A percentile compares a stretch with the other conserved stretches of the same genome.
These are phyloP conservation scores for Natrix natrix DNA, from an alignment of 2,797 vertebrate species.

Conservation along the genomic window DNA sequence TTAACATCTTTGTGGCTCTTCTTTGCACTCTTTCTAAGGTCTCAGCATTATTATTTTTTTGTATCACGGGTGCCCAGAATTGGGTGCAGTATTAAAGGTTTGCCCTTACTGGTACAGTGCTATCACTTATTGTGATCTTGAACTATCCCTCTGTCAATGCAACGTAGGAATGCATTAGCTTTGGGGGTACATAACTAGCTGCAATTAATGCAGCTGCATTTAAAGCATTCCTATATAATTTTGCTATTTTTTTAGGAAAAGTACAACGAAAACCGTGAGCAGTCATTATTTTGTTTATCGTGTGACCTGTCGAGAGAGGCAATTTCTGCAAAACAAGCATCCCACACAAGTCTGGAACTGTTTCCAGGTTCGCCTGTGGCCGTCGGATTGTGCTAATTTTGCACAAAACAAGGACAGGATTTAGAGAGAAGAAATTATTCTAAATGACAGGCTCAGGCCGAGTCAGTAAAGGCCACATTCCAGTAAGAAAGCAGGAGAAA, in stretches of 20 bases:
- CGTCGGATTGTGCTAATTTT: conserved; percentile 90
- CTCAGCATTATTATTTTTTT: not conserved
- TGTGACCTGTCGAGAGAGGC: not conserved
- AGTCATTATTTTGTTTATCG: not conserved
- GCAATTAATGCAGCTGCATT: conserved; percentile 34
- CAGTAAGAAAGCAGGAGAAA: conserved; percentile 74
- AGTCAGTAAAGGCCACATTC: conserved; percentile 80
- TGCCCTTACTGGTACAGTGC: too few relatives aligned
- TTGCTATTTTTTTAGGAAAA: not conserved
- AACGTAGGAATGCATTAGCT: not conserved
- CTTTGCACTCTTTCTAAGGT: not conserved
- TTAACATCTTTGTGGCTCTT: not conserved
- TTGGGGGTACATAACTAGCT: not conserved
- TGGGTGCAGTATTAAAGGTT: not conserved
- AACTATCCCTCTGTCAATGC: not conserved
- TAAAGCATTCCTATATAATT: not conserved
- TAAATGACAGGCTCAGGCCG: conserved; percentile 86
- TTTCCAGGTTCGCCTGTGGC: conserved; percentile 74
- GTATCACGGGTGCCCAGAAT: not conserved
- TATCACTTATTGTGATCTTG: not conserved
- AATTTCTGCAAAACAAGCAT: conserved; percentile 41
- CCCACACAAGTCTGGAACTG: conserved; percentile 68
- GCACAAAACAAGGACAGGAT: conserved; percentile 78
- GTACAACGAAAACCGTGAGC: not conserved
- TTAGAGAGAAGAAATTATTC: conserved; percentile 84